phyloP scores from a whole-genome alignment of 2,113 vertebrate species.

The Serilophus lunatus region DNA sequence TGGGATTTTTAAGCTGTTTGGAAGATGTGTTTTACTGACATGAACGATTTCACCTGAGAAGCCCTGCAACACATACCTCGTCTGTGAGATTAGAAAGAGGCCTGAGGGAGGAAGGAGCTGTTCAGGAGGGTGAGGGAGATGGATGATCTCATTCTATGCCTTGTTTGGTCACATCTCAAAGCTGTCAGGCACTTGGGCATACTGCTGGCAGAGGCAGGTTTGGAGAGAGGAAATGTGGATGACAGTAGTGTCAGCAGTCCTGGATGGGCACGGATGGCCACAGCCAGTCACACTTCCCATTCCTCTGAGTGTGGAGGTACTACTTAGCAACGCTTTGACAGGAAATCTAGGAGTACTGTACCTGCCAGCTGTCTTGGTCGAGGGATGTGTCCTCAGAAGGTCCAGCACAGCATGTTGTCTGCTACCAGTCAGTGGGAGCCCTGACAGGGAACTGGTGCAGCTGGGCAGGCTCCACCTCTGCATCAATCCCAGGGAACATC shows the following conservation, averaged over 20 bases:
- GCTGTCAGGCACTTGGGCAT: neutral
- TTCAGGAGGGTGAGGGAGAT: neutral
- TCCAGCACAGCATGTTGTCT: neutral
- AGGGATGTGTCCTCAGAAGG: neutral
- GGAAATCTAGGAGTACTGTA: neutral
- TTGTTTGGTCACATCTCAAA: neutral
- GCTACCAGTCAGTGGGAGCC: neutral
- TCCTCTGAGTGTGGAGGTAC: neutral
- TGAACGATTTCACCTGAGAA: neutral
- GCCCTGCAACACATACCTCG: fast-evolving
- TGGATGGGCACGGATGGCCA: fast-evolving
- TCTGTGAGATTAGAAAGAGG: neutral
- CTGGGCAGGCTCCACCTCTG: neutral
- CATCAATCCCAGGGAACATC: neutral
- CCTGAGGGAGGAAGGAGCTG: neutral
- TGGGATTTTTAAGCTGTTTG: neutral
- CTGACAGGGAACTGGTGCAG: neutral
- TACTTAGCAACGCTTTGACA: neutral
- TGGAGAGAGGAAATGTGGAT: neutral
- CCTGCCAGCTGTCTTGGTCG: fast-evolving
- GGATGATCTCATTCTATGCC: neutral
- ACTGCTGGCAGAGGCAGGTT: neutral
- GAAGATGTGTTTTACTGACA: neutral
- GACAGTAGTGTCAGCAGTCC: neutral
- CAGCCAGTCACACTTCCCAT: fast-evolving